These are phyloP conservation scores for Lytechinus variegatus DNA, from an alignment of 35 echinoderm and acorn worm genomes.

Conservation along the genomic window DNA sequence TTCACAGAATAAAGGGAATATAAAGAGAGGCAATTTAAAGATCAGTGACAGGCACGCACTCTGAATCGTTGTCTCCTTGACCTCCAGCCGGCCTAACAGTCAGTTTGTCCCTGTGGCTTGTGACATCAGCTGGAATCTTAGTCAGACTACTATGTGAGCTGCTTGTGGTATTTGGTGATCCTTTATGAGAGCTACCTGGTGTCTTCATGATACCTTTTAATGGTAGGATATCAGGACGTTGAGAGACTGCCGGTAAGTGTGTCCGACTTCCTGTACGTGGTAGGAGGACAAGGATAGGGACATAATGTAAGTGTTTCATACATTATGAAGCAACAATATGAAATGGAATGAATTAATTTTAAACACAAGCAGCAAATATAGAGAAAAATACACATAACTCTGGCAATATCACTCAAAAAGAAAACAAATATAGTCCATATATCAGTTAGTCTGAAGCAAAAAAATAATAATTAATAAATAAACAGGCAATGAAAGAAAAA, in stretches of 20 bases:
- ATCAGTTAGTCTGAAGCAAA: too few species aligned
- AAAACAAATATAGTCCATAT: too few species aligned
- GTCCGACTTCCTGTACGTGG: slow-evolving; percentile 56
- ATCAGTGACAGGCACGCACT: slow-evolving; percentile 51
- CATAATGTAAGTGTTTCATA: neutral
- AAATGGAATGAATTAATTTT: neutral
- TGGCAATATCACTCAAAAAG: too few species aligned
- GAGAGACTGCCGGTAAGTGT: slow-evolving; percentile 72
- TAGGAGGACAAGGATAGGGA: neutral
- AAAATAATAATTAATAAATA: too few species aligned
- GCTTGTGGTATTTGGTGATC: slow-evolving; percentile 65
- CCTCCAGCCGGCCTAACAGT: slow-evolving; percentile 49
- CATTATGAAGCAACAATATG: neutral
- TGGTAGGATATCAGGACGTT: slow-evolving; percentile 92
- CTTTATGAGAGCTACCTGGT: slow-evolving; percentile 69
- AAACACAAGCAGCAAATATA: neutral
- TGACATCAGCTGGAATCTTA: slow-evolving; percentile 67
- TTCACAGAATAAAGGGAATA: neutral
- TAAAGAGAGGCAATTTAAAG: slow-evolving; percentile 17
- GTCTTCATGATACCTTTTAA: slow-evolving; percentile 98
- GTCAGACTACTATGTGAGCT: slow-evolving; percentile 73
- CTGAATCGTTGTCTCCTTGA: slow-evolving; percentile 72
- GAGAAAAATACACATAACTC: neutral
- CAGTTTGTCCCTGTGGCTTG: slow-evolving; percentile 63
- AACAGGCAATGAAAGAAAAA: too few species aligned